Base-by-base conservation (phyloP, 2,888 invertebrate genomes). In the Achlya flavicornis region DNA sequence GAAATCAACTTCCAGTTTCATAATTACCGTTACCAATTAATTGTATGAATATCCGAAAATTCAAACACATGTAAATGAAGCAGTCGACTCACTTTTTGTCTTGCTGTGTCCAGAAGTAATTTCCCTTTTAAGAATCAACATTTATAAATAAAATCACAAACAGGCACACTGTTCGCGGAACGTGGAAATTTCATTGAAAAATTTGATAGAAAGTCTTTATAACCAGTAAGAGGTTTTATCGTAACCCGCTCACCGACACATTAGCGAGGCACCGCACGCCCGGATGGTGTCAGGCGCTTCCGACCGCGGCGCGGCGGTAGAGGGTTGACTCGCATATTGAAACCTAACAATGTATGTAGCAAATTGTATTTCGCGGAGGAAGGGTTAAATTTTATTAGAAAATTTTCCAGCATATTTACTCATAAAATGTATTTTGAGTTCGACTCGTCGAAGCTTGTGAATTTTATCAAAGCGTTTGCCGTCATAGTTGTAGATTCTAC, bases 241-340 rank as follows among this genome's bases (percentile, higher is more conserved):
- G 19, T 46, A 46, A 5, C 43, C 43, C 43, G 43, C 14, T 43
- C 46, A 46, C 60, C 60, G 60, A 43, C 60, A 60, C 60, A 60
- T 60, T 60, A 60, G 41, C 41, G 12, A 60, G 60, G 60, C 60
- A 41, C 16, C 41, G 60, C 60, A 60, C 43, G 60, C 60, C 60
- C 60, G 60, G 59, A 59, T 32, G 59, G 41, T 60, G 60, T 19
- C 26, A 19, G 60, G 41, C 19, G 41, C 60, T 60, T 60, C 60
- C 60, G 60, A 60, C 41, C 60, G 60, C 59, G 19, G 35, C 38
- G 53, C 53, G 48, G n/a, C 48, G 53, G 48, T 10, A 19, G 53
- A 53, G 53, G 60, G 60, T 41, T 60, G 33, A 43, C 60, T 60
- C 60, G 60, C 60, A 60, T 60, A 60, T 60, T 60, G 60, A 60